Conservation (phyloP, 2,113 vertebrate species). For the Delphinus delphis region DNA sequence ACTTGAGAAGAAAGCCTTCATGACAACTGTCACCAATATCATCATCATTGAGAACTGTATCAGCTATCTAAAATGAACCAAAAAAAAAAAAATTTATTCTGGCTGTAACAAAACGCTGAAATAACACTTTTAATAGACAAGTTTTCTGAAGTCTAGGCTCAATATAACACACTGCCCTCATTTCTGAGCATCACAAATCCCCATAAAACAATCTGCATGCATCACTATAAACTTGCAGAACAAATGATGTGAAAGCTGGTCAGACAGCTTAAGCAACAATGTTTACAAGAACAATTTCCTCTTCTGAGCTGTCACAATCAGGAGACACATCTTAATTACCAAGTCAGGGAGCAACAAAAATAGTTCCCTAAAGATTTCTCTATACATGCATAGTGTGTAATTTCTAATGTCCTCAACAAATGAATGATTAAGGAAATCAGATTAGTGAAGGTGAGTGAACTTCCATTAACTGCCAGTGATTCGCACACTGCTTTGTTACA, state of each 20-base stretch:
- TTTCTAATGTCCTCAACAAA: constrained; percentile 6
- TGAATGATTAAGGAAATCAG: not conserved
- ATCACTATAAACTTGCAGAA: not conserved
- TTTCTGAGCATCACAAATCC: constrained; percentile 23
- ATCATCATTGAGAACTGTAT: constrained; percentile 94
- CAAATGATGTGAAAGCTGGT: not conserved
- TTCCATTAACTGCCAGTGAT: not conserved
- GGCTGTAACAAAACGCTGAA: not conserved
- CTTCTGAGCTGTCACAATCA: constrained; percentile 4
- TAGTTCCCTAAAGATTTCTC: not conserved
- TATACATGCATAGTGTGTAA: not conserved
- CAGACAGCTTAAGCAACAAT: constrained; percentile 7
- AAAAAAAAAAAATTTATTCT: constrained; percentile 65
- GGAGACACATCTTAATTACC: not conserved
- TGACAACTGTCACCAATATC: constrained; percentile 98
- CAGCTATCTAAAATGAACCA: constrained; percentile 89
- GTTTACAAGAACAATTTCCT: constrained; percentile 31
- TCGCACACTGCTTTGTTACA: not conserved
- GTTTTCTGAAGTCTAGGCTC: not conserved
- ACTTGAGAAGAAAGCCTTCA: constrained; percentile 98
- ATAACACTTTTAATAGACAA: not conserved
- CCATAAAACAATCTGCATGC: constrained; percentile 19
- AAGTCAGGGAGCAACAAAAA: constrained; percentile 1
- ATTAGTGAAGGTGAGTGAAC: not conserved
- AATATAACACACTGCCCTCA: not conserved